Base-by-base conservation (phyloP, 2,797 vertebrate genomes). In the Nasua narica region DNA sequence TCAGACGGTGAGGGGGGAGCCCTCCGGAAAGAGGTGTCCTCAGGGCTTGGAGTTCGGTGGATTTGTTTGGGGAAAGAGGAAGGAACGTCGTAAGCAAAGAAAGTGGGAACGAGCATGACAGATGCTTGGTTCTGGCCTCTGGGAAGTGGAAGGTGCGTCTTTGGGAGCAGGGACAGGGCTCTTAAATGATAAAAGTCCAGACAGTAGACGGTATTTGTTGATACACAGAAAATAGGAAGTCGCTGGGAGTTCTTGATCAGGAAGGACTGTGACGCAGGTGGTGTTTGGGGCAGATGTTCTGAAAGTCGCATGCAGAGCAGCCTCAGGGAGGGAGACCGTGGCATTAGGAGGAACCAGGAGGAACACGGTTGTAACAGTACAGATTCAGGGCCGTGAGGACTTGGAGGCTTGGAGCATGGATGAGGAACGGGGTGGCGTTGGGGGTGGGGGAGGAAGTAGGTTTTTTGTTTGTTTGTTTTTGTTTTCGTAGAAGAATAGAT, bases 131-230 rank as follows among this genome's bases (percentile, higher is more conserved):
- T 1, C 58, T 35, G 70, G 62, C 86, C 35, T 21, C 0, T 21
- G 13, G 35, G 40, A 43, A 69, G 78, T 50, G 3, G 35, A 43
- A 40, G 56, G 7, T 18, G 7, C 19, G 1, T 18, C 2, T 54
- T 25, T 40, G 56, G 60, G 23, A 54, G 69, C 81, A 37, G 94
- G 90, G 74, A 72, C 27, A 23, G 12, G 46, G 25, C 0, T 32
- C 35, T 27, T 18, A 35, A 72, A 0, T 35, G 2, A 14, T 2
- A 3, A 1, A 65, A 35, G 23, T 43, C 81, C 56, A 29, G 82
- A 7, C 3, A 5, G 10, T 1, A 12, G 56, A 35, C 5, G 21
- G 43, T 5, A 0, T 3, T 6, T 4, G 0, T 1, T 1, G 13
- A 15, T 37, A 6, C 2, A 1, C 46, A 4, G 79, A 40, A 7